Base-by-base conservation (phyloP, 1,140 invertebrate genomes). In the Drosophila aff. region DNA sequence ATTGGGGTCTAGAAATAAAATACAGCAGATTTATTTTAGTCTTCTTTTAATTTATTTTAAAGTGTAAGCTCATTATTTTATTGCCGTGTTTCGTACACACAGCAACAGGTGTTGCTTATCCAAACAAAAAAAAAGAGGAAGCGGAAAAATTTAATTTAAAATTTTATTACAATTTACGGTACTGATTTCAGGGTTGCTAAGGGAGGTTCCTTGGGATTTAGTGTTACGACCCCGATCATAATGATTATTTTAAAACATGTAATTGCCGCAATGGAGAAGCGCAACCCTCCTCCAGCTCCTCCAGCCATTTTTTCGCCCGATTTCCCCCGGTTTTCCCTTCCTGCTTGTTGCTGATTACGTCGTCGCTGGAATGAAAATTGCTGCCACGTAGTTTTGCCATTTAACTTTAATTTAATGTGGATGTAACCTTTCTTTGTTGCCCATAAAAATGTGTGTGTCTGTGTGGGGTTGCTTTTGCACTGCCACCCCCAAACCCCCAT, bases 391-490 rank as follows among this genome's bases (percentile, higher is more conserved):
- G 86, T 90, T 90, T 90, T 90, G 85, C 86, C 79, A 90, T 90
- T 90, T 90, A 90, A 90, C 86, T 90, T 90, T 90, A 90, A 90
- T 90, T 90, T 90, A 90, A 90, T 90, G 85, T 89, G 80, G 71
- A 90, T 84, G 84, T 87, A 90, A 87, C 87, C 87, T 83, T 83
- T 77, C 87, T 89, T 87, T 75, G 84, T 81, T 87, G 62, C 63
- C 77, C 81, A 89, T 89, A 90, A 90, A 89, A 90, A 63, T 89
- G 60, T 78, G 75, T 63, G 66, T 76, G 72, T 63, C 44, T 73
- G 47, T 63, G 67, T 50, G 47, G 50, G 53, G 26, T 53, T 26
- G 67, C 15, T 66, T 41, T 43, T 38, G n/a, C 64, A 5, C n/a
- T 8, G 15, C 44, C 26, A 9, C 9, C 16, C 4, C 15, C 2